phyloP scores from a whole-genome alignment of 2,888 invertebrate genomes.

The Perizoma flavofasciatum region DNA sequence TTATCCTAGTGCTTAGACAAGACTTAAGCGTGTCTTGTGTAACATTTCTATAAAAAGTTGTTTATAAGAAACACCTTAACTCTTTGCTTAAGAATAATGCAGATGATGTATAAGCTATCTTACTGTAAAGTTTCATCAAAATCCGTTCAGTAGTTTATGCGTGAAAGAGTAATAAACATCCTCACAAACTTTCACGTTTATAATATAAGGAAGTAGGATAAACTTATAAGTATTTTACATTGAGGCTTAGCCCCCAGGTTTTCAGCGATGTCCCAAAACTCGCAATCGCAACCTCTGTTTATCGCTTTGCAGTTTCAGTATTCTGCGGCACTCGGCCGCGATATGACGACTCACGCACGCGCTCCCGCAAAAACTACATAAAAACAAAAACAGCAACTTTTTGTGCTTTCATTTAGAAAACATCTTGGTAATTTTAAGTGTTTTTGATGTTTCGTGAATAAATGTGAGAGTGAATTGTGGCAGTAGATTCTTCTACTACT shows the following conservation, averaged over 20 bases:
- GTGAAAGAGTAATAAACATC: too few species aligned
- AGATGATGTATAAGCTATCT: too few species aligned
- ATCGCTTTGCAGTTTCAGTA: conserved; percentile 44
- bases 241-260: neutral
- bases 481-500: neutral
- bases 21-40: too few species aligned
- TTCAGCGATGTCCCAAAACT: conserved; percentile 29
- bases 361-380: conserved; percentile 12
- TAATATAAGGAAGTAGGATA: too few species aligned
- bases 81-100: too few species aligned
- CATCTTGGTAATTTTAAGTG: conserved; percentile 13
- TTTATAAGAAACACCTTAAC: too few species aligned
- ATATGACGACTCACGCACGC: conserved; percentile 33
- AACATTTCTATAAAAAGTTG: too few species aligned
- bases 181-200: too few species aligned
- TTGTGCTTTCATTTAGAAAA: conserved; percentile 2
- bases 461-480: conserved; percentile 4
- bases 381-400: conserved; percentile 27
- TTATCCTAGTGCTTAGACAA: too few species aligned
- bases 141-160: too few species aligned
- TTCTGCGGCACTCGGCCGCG: conserved; percentile 59
- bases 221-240: too few species aligned
- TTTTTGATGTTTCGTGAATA: neutral
- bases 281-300: neutral
- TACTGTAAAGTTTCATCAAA: too few species aligned